phyloP scores from a whole-genome alignment of 2,113 vertebrate species.

The Paratilapia polleni region DNA sequence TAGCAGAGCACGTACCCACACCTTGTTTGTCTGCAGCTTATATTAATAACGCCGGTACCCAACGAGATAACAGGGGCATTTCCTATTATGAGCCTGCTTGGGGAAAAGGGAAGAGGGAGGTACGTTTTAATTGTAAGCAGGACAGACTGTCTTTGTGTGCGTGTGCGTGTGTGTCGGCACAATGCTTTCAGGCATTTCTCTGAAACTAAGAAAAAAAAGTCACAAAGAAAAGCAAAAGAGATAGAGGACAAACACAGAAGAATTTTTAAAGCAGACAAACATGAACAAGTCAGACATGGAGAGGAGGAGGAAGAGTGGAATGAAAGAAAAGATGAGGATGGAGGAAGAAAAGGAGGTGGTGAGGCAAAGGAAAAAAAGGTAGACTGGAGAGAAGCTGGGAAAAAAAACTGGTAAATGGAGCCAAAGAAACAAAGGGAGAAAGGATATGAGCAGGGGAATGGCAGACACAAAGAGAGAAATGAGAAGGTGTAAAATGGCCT shows the following conservation, averaged over 20 bases:
- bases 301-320: background rate
- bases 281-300: background rate
- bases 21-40: conserved; percentile 64
- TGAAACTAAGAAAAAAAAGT: background rate
- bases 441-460: background rate
- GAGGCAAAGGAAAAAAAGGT: background rate
- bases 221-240: background rate
- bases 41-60: conserved; percentile 62
- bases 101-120: conserved; percentile 72
- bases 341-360: background rate
- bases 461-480: background rate
- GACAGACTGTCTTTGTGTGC: conserved; percentile 23
- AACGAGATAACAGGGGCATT: conserved; percentile 68
- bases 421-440: background rate
- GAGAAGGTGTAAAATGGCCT: conserved; percentile 30
- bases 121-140: conserved; percentile 51
- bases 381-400: background rate
- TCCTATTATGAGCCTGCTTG: conserved; percentile 68
- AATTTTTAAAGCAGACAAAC: conserved; percentile 38
- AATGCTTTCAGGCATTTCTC: background rate
- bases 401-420: background rate
- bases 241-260: conserved; percentile 11
- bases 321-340: background rate
- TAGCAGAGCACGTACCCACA: conserved; percentile 40
- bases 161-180: conserved; percentile 2